Conservation (phyloP, 2,888 invertebrate genomes). For the Sisyra terminalis region DNA sequence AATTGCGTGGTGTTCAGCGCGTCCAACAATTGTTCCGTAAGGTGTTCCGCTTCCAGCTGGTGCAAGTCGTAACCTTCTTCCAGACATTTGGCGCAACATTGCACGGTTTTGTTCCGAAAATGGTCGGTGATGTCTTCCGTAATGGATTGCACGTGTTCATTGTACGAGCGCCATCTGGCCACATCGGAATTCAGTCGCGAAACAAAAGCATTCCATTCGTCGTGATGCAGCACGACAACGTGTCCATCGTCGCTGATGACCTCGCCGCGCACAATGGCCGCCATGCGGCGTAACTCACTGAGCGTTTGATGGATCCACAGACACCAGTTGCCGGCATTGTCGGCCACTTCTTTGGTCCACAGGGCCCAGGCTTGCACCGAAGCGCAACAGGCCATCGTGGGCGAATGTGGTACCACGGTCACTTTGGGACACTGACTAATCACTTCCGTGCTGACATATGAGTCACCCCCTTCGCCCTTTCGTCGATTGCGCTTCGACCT, state of each 20-base stretch:
- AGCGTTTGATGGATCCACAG: constrained; percentile 21
- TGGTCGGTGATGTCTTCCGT: constrained; percentile 19
- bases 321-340: constrained; percentile 24
- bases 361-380: constrained; percentile 23
- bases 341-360: constrained; percentile 22
- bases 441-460: no score
- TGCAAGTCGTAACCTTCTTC: constrained; percentile 22
- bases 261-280: constrained; percentile 15
- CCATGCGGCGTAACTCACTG: constrained; percentile 19
- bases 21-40: constrained; percentile 21
- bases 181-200: constrained; percentile 20
- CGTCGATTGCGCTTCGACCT: no score
- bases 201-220: constrained; percentile 18
- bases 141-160: constrained; percentile 21
- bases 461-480: no score
- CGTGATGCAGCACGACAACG: constrained; percentile 12
- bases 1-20: constrained; percentile 21
- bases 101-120: constrained; percentile 20
- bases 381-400: constrained; percentile 22
- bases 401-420: constrained; percentile 15
- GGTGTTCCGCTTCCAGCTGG: constrained; percentile 21
- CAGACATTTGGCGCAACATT: constrained; percentile 23
- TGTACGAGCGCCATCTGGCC: constrained; percentile 21
- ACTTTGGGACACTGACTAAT: no score
- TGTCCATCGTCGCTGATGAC: constrained; percentile 6